Conservation (phyloP, 2,797 vertebrate species). For the Lepus oiostolus region DNA sequence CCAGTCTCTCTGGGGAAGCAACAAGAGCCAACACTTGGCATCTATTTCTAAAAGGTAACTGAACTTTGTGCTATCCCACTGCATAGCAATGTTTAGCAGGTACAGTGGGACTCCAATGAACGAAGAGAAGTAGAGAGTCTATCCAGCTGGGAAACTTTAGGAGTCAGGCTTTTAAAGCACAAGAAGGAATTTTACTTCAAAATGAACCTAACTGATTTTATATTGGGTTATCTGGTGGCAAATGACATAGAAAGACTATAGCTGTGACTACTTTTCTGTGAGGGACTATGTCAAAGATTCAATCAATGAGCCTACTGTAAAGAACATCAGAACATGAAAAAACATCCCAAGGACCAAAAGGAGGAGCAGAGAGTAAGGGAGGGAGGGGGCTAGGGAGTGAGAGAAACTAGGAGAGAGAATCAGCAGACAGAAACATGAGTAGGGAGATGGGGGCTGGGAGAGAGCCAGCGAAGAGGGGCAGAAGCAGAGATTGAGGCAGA, state of each 20-base stretch:
- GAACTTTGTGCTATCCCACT: not conserved
- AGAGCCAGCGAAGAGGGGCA: not conserved
- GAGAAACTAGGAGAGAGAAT: not conserved
- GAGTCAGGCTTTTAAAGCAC: constrained; percentile 56
- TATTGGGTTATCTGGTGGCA: constrained; percentile 35
- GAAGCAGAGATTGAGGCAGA: not conserved
- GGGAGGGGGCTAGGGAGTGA: not conserved
- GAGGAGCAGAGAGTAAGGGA: not conserved
- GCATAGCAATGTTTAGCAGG: not conserved
- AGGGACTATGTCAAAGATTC: constrained; percentile 3
- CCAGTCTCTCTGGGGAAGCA: not conserved
- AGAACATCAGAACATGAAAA: constrained; percentile 33
- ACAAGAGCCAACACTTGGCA: not conserved
- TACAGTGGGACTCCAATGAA: not conserved
- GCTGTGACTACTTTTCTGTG: not conserved
- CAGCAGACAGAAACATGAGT: not conserved
- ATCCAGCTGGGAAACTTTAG: not conserved
- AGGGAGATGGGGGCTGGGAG: not conserved
- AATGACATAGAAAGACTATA: constrained; percentile 40
- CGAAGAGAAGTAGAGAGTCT: constrained; percentile 28
- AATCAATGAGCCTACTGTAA: constrained; percentile 42
- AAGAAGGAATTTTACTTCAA: constrained; percentile 62
- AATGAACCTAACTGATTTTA: constrained; percentile 64
- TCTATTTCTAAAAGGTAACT: constrained; percentile 51
- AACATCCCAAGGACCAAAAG: not conserved